Base-by-base conservation (phyloP, 2,797 vertebrate genomes). In the Catamblyrhynchus diadema region DNA sequence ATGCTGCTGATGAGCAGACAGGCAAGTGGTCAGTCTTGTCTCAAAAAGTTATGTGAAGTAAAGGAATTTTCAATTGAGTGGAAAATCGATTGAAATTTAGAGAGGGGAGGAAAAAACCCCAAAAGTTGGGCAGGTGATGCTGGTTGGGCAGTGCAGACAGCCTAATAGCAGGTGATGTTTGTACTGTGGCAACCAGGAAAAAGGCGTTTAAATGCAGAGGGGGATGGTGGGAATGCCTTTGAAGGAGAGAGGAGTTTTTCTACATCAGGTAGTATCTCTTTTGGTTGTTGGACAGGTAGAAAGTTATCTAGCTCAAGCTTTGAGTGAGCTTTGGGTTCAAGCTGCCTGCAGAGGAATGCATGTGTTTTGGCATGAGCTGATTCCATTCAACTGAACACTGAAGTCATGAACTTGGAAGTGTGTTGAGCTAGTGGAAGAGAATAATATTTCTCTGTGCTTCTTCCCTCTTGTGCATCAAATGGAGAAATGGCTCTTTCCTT, bases 101-200 rank as follows among this genome's bases (percentile, higher is more conserved):
- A 30, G 33, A 44, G 32, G 6, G 2, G 7, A 1, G 1, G 28
- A 11, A 21, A 13, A 30, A 17, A 1, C 33, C 16, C 33, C 37
- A 9, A 6, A 27, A 7, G 5, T 5, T 44, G 15, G 6, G 10
- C 3, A 41, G 42, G 8, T 16, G 6, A 8, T 57, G 10, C 10
- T 48, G 15, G 12, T 71, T 33, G 20, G 24, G 12, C 32, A 28
- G 28, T 67, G 20, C 8, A 35, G 25, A 18, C 35, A 86, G 60
- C 4, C 3, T 54, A 10, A 10, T 16, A 37, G 39, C 0, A 41
- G 41, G 16, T 14, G 30, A 18, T 27, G 14, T 27, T 75, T 56
- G 32, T 8, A 5, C 12, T 10, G 18, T 41, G 12, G 25, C 17
- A 66, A 79, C 18, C 28, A 61, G 39, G 20, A 85, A 50, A 50